phyloP scores from a whole-genome alignment of 2,888 invertebrate genomes.

The Hipparchia sbordonii region DNA sequence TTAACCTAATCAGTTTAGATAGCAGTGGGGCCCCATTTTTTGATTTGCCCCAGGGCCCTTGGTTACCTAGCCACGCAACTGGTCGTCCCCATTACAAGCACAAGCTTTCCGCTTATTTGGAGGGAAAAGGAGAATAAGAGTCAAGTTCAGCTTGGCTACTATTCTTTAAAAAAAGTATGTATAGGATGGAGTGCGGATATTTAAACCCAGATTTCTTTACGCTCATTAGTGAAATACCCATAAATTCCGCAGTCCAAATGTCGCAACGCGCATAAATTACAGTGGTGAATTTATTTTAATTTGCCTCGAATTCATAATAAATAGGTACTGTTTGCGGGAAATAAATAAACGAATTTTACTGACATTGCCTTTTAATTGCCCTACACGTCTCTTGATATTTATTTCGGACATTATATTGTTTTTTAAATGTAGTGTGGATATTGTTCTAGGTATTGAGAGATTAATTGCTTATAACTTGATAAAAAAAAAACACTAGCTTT shows the following conservation, averaged over 20 bases:
- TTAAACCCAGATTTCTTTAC: not conserved
- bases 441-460: not conserved
- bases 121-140: too few relatives aligned
- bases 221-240: slow-evolving; percentile 17
- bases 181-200: not conserved
- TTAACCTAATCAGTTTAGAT: too few relatives aligned
- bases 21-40: too few relatives aligned
- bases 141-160: too few relatives aligned
- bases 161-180: too few relatives aligned
- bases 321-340: slow-evolving; percentile 24
- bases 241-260: slow-evolving; percentile 30
- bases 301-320: slow-evolving; percentile 27
- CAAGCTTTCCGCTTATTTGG: too few relatives aligned
- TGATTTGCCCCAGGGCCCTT: too few relatives aligned
- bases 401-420: slow-evolving; percentile 14
- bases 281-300: slow-evolving; percentile 28
- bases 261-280: slow-evolving; percentile 34
- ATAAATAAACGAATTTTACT: slow-evolving; percentile 25
- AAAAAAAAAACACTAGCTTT: too few relatives aligned
- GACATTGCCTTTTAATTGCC: slow-evolving; percentile 26
- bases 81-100: too few relatives aligned
- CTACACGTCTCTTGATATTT: slow-evolving; percentile 17
- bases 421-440: not conserved
- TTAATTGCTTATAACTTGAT: not conserved
- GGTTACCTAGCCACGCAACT: too few relatives aligned